phyloP scores from a whole-genome alignment of 1,140 invertebrate genomes.

The Sycophila sp. region DNA sequence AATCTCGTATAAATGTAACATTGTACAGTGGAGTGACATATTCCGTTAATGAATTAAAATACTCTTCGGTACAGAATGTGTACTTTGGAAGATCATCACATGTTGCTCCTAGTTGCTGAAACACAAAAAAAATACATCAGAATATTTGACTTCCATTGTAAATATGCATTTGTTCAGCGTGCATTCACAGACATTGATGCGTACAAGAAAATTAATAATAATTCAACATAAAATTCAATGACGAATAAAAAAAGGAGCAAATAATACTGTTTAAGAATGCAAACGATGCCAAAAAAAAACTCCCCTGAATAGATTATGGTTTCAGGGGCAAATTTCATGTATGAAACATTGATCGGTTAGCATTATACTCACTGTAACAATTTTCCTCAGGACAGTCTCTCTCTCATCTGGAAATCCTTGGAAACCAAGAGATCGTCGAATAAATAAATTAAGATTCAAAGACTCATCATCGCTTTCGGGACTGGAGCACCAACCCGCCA shows the following conservation, averaged over 20 bases:
- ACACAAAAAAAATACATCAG: neutral
- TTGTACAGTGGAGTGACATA: constrained; percentile 1
- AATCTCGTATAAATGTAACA: constrained; percentile 31
- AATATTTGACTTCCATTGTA: too few species aligned
- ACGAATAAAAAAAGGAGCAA: neutral
- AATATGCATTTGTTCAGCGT: too few species aligned
- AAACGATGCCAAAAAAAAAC: neutral
- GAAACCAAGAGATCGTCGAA: constrained; percentile 28
- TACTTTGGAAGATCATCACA: constrained; percentile 27
- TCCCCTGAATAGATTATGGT: neutral
- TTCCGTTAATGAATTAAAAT: constrained; percentile 14
- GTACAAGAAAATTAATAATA: neutral
- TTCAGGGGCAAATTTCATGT: neutral
- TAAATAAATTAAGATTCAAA: constrained; percentile 31
- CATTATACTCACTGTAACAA: constrained; percentile 25
- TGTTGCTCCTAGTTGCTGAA: constrained; percentile 32
- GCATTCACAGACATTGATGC: neutral
- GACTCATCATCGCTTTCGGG: constrained; percentile 19
- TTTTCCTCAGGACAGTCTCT: constrained; percentile 9
- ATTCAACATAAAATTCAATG: neutral
- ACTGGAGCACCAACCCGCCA: constrained; percentile 22
- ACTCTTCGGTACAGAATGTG: constrained; percentile 16
- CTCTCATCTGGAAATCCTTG: constrained; percentile 13
- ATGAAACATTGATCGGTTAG: too few species aligned
- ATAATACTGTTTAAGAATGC: too few species aligned